Percentiles rank a stretch among this genome's conserved stretches.
Conservation (phyloP, 1,140 invertebrate species). For the Bombus consobrinus region DNA sequence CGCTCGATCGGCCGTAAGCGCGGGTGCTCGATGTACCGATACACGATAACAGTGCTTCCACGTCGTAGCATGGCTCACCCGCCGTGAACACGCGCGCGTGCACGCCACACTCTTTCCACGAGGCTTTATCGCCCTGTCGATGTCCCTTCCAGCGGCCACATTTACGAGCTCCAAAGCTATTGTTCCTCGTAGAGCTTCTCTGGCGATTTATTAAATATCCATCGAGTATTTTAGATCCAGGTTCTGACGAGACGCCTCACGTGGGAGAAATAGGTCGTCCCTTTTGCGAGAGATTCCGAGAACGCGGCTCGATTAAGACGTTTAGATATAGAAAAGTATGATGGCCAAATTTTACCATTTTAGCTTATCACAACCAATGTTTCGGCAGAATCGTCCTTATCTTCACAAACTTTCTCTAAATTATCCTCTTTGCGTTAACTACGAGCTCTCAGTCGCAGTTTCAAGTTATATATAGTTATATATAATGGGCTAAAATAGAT, state of each 20-base stretch:
- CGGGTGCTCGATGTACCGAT: slow-evolving; percentile 69
- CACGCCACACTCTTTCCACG: slow-evolving; percentile 10
- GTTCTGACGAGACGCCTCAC: not conserved
- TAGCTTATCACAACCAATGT: no score
- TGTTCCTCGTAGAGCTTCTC: slow-evolving; percentile 20
- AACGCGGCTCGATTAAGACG: not conserved
- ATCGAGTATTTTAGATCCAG: not conserved
- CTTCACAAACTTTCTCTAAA: no score
- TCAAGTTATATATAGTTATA: no score
- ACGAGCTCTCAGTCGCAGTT: no score
- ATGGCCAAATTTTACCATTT: no score
- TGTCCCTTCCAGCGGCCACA: slow-evolving; percentile 23
- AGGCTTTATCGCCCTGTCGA: slow-evolving; percentile 47
- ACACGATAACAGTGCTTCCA: slow-evolving; percentile 67
- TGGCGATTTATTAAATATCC: slow-evolving; percentile 42
- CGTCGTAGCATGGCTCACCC: slow-evolving; percentile 36
- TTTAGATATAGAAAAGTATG: not conserved
- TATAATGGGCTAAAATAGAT: no score
- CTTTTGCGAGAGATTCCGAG: not conserved
- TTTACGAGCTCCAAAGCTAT: slow-evolving; percentile 47
- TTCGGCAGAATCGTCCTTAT: no score
- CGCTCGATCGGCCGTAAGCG: slow-evolving; percentile 71
- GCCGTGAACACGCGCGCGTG: slow-evolving; percentile 17
- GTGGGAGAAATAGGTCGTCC: not conserved
- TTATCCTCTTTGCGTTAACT: no score